phyloP scores from a whole-genome alignment of 2,797 vertebrate species.

The Pelodytes ibericus region DNA sequence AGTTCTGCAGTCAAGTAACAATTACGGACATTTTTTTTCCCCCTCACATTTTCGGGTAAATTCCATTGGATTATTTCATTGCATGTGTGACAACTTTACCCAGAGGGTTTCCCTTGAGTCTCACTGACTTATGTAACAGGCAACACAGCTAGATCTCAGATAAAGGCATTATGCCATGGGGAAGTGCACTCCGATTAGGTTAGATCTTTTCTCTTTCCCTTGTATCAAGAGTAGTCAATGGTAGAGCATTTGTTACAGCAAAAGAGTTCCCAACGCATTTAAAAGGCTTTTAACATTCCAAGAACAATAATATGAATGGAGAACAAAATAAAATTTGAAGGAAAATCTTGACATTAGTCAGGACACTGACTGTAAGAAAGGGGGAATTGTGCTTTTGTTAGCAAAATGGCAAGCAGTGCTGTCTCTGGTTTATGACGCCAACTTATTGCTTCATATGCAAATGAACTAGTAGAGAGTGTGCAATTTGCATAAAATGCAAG shows the following conservation, averaged over 20 bases:
- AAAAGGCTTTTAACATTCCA: neutral
- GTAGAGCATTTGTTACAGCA: too few species aligned
- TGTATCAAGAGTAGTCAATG: too few species aligned
- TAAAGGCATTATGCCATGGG: neutral
- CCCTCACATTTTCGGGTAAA: neutral
- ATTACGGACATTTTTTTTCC: neutral
- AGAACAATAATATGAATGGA: too few species aligned
- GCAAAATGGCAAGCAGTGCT: too few species aligned
- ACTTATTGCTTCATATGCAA: too few species aligned
- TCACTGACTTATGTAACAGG: neutral
- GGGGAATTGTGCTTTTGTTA: too few species aligned
- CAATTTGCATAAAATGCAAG: too few species aligned
- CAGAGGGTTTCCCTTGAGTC: neutral
- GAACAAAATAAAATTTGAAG: too few species aligned
- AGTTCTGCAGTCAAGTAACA: neutral
- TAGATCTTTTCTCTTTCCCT: neutral
- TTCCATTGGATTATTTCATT: neutral
- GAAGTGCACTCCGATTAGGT: neutral
- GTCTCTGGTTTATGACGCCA: too few species aligned
- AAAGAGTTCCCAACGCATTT: neutral
- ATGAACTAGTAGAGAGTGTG: too few species aligned
- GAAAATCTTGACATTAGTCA: too few species aligned
- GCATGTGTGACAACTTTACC: neutral
- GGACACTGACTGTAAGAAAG: too few species aligned
- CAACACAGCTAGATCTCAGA: neutral